These are phyloP conservation scores for Himalopsyche kuldschensis DNA, from an alignment of 2,888 invertebrate genomes.

Conservation along the genomic window DNA sequence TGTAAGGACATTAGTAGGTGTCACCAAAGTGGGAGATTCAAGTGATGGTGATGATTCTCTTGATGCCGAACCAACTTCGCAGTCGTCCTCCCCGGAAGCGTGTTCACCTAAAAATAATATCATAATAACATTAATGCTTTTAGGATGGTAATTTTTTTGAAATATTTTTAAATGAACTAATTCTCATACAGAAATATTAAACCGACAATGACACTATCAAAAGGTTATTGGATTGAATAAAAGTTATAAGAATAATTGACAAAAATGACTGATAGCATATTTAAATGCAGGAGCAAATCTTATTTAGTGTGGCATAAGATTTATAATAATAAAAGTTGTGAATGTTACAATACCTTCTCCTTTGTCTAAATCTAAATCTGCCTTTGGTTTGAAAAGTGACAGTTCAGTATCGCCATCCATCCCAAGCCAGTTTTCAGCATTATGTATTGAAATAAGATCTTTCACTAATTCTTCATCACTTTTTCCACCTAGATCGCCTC, in stretches of 20 bases:
- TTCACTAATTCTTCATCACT: conserved; percentile 85
- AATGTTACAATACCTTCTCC: conserved; percentile 41
- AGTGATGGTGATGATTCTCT: conserved; percentile 74
- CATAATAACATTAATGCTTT: not conserved
- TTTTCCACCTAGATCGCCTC: conserved; percentile 85
- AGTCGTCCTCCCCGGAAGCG: conserved; percentile 60
- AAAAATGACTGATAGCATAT: not conserved
- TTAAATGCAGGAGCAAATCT: too few relatives aligned
- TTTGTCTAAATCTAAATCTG: conserved; percentile 66
- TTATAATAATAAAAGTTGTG: not conserved
- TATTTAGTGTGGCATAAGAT: not conserved
- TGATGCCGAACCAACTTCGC: conserved; percentile 65
- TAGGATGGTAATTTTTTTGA: too few relatives aligned
- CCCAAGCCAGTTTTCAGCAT: conserved; percentile 92
- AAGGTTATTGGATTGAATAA: not conserved
- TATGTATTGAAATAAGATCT: conserved; percentile 89
- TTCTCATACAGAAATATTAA: not conserved
- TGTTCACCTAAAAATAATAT: conserved; percentile 41
- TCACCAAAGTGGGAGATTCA: conserved; percentile 58
- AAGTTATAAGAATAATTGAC: not conserved
- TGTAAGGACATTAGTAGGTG: conserved; percentile 35
- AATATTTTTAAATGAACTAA: too few relatives aligned
- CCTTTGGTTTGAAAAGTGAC: conserved; percentile 72
- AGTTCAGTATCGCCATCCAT: conserved; percentile 87
- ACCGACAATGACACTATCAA: not conserved